Base-by-base conservation (phyloP, 1,140 invertebrate genomes). In the Drosophila elegans region DNA sequence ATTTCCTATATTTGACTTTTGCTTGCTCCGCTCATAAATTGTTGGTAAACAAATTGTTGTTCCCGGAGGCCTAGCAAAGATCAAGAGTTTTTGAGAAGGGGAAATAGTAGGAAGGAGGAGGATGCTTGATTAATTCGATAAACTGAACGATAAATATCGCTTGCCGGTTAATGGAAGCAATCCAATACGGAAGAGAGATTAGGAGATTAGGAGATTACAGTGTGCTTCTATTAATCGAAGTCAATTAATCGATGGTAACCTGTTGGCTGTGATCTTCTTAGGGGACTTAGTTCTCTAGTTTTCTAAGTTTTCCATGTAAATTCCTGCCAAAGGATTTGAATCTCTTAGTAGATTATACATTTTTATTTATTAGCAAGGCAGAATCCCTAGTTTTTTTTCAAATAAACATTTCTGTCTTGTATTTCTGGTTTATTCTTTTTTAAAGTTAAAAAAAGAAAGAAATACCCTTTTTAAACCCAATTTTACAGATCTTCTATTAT, bases 111-210 rank as follows among this genome's bases (percentile, higher is more conserved):
- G 29, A 36, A 27, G 38, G 6, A 29, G 21, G 59, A 21, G 57
- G 46, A 64, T 44, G 45, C 29, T 66, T 69, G 64, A 71, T 71
- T 71, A 71, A 57, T 71, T 71, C 44, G 67, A 71, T 71, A 71
- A 49, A 36, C 36, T n/a, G 36, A 21, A 21, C 64, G 52, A 71
- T 71, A 71, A 71, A 71, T 71, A 71, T 71, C 21, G 42, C 29
- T 36, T 57, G 67, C 44, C 51, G 13, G n/a, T 49, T 56, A 71
- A 71, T 48, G 67, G 36, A 41, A 48, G 63, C 44, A 54, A 56
- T 34, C 16, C 67, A 45, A 71, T 34, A 27, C n/a, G 9, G 10
- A 32, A 32, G 32, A 27, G 12, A 25, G 39, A 39, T 10, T 12
- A 13, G 6, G 6, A 25, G 39, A 39, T 10, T 12, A 13, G 6